These are phyloP conservation scores for Conistra vaccinii DNA, from an alignment of 2,888 invertebrate genomes.

Conservation along the genomic window DNA sequence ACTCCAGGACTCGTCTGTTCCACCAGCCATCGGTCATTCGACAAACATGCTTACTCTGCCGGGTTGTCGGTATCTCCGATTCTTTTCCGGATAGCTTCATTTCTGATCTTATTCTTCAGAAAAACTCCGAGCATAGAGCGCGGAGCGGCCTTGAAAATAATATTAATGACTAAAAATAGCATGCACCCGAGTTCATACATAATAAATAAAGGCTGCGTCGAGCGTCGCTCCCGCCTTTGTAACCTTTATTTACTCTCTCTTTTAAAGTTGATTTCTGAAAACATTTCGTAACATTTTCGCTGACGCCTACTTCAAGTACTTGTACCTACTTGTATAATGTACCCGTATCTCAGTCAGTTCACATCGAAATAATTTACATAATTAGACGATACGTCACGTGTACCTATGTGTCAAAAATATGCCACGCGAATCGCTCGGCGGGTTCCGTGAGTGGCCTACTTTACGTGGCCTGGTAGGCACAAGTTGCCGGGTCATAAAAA, in stretches of 20 bases:
- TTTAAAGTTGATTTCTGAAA: conserved; percentile 1
- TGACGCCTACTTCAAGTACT: background rate
- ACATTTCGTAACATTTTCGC: background rate
- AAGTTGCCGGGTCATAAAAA: conserved; percentile 33
- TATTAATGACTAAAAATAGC: background rate
- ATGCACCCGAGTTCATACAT: background rate
- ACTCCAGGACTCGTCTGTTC: background rate
- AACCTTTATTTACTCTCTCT: too few relatives aligned
- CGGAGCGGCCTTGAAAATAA: background rate
- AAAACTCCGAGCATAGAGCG: background rate
- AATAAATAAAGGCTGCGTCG: background rate
- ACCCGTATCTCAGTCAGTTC: conserved; percentile 16
- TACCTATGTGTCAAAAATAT: conserved; percentile 20
- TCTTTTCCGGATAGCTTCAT: background rate
- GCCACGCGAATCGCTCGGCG: background rate
- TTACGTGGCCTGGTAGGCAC: conserved; percentile 1
- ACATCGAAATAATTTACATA: conserved; percentile 37
- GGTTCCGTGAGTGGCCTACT: conserved; percentile 23
- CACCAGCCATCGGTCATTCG: background rate
- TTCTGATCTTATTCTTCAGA: background rate
- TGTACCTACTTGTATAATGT: background rate
- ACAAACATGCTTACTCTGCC: background rate
- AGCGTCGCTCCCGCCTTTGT: background rate
- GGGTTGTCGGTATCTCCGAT: background rate
- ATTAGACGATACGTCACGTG: conserved; percentile 18